Percentiles rank a stretch among this genome's conserved stretches.
These are phyloP conservation scores for Thymelicus lineola DNA, from an alignment of 2,888 invertebrate species.

Conservation along the genomic window DNA sequence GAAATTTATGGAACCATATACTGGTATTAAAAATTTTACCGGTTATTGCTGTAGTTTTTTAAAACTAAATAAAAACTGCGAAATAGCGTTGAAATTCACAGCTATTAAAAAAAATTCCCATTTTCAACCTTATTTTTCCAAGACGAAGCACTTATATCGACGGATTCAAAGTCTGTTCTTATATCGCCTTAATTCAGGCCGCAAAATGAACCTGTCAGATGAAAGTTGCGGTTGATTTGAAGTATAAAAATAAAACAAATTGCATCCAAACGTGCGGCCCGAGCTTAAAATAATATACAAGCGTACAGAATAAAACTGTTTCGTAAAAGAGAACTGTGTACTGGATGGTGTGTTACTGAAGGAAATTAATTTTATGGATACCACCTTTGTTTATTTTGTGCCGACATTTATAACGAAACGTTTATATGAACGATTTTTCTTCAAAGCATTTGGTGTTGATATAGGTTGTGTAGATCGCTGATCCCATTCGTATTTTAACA, in stretches of 20 bases:
- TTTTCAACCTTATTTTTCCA: too few species aligned
- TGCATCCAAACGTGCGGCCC: slow-evolving; percentile 14
- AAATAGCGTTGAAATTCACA: too few species aligned
- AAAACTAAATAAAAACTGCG: too few species aligned
- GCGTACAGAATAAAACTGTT: slow-evolving; percentile 12
- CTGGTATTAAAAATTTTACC: too few species aligned
- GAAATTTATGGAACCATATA: too few species aligned
- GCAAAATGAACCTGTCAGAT: slow-evolving; percentile 17
- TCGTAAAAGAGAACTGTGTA: not conserved
- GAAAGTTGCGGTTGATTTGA: slow-evolving; percentile 6
- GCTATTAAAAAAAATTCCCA: too few species aligned
- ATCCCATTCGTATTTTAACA: not conserved
- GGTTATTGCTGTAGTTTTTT: too few species aligned
- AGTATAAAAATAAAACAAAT: slow-evolving; percentile 24
- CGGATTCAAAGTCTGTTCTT: too few species aligned
- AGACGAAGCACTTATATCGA: too few species aligned
- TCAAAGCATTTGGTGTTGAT: slow-evolving; percentile 9
- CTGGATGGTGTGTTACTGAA: not conserved
- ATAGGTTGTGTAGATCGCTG: slow-evolving; percentile 10
- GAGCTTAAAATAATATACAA: slow-evolving; percentile 28
- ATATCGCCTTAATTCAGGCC: slow-evolving; percentile 4
- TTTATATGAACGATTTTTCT: slow-evolving; percentile 30
- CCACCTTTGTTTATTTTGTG: slow-evolving; percentile 15
- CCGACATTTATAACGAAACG: slow-evolving; percentile 33
- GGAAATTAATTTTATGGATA: slow-evolving; percentile 23